phyloP scores from a whole-genome alignment of 2,888 invertebrate species.

The Lasioglossum leucozonium region DNA sequence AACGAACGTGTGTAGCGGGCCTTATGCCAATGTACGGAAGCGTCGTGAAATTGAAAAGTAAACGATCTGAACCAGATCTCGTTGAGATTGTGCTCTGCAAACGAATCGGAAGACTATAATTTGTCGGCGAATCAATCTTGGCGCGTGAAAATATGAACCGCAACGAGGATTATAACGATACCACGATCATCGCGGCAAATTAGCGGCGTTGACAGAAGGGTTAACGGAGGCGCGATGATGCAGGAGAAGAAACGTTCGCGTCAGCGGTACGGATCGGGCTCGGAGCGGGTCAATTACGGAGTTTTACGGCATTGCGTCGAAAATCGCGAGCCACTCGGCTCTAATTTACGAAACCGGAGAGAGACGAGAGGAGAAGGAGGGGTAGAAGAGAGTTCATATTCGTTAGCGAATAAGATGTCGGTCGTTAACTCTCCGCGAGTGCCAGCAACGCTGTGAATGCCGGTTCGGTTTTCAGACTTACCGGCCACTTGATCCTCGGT shows the following conservation, averaged over 20 bases:
- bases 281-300: constrained; percentile 37
- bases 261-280: neutral
- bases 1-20: no score
- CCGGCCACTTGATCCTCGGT: constrained; percentile 95
- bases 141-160: neutral
- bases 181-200: neutral
- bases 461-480: constrained; percentile 80
- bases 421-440: neutral
- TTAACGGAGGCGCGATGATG: neutral
- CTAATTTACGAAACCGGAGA: constrained; percentile 33
- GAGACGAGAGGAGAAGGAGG: neutral
- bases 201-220: neutral
- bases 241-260: neutral
- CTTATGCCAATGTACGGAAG: no score
- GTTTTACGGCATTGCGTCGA: constrained; percentile 44
- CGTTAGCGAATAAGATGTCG: constrained; percentile 7
- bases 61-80: neutral
- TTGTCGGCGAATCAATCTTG: neutral
- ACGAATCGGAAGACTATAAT: no score
- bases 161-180: neutral
- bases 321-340: constrained; percentile 25
- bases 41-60: no score
- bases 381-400: neutral
- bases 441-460: neutral
- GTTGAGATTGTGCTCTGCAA: no score